A percentile compares a stretch with the other conserved stretches of the same genome.
Conservation (phyloP, 2,888 invertebrate genomes). For the Agonopterix alstromeriana region DNA sequence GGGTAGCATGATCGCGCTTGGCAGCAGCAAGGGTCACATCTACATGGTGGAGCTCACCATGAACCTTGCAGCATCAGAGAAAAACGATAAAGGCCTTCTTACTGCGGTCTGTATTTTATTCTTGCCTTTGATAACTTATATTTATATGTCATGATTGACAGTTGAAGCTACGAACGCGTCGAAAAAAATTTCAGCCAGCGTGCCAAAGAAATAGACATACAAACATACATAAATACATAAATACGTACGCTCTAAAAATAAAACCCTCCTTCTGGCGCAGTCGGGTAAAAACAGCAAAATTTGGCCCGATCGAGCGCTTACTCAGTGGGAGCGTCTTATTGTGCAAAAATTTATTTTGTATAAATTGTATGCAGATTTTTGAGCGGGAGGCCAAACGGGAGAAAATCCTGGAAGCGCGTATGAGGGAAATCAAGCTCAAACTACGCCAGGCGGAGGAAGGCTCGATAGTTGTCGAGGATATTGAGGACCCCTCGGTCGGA, state of each 20-base stretch:
- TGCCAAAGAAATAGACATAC: too few species aligned
- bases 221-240: too few species aligned
- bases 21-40: conserved; percentile 82
- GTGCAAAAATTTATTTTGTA: too few species aligned
- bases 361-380: conserved; percentile 78
- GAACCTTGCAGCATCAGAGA: conserved; percentile 78
- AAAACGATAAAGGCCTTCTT: conserved; percentile 83
- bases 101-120: conserved; percentile 74
- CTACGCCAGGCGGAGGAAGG: conserved; percentile 46
- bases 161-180: too few species aligned
- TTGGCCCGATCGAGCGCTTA: too few species aligned
- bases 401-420: conserved; percentile 91
- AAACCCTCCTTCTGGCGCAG: too few species aligned
- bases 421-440: conserved; percentile 86
- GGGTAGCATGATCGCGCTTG: conserved; percentile 83
- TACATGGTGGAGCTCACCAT: conserved; percentile 87
- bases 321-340: too few species aligned
- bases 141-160: too few species aligned
- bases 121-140: too few species aligned
- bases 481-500: conserved; percentile 34
- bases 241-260: too few species aligned
- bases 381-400: conserved; percentile 92
- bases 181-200: too few species aligned
- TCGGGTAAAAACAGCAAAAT: too few species aligned
- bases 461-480: conserved; percentile 24